Percentiles rank a stretch among this genome's conserved stretches.
phyloP scores from a whole-genome alignment of 1,140 invertebrate species.

The Coelopa frigida region DNA sequence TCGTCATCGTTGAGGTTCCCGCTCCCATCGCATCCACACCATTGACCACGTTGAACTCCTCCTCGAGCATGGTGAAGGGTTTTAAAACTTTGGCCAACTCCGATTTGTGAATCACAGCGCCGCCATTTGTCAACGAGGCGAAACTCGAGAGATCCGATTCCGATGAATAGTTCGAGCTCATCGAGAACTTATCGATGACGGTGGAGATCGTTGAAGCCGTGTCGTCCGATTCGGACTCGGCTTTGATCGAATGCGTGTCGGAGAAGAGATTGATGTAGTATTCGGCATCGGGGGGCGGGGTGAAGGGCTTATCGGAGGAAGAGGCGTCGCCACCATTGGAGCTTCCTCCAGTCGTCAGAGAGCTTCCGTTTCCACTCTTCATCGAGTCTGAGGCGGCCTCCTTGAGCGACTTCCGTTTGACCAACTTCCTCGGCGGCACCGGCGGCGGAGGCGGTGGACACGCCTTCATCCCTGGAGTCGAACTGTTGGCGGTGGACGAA shows the following conservation, averaged over 20 bases:
- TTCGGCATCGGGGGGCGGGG: slow-evolving; percentile 67
- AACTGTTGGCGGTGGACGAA: neutral
- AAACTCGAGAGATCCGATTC: slow-evolving; percentile 46
- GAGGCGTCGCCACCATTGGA: neutral
- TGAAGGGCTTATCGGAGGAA: slow-evolving; percentile 26
- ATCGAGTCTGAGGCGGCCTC: no score
- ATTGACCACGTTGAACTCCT: slow-evolving; percentile 50
- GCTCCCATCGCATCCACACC: slow-evolving; percentile 13
- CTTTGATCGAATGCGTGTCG: slow-evolving; percentile 50
- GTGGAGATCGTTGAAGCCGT: slow-evolving; percentile 82
- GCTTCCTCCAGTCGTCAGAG: no score
- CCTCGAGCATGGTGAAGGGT: slow-evolving; percentile 55
- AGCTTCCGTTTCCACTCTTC: no score
- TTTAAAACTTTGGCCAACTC: slow-evolving; percentile 62
- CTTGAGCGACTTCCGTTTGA: slow-evolving; percentile 28
- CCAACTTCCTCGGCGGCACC: slow-evolving; percentile 65
- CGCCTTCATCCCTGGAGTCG: slow-evolving; percentile 20
- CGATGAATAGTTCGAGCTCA: slow-evolving; percentile 48
- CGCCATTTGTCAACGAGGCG: slow-evolving; percentile 50
- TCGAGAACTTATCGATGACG: slow-evolving; percentile 67
- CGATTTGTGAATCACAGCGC: slow-evolving; percentile 43
- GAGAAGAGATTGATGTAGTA: slow-evolving; percentile 70
- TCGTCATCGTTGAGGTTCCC: no score
- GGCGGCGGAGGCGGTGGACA: slow-evolving; percentile 58
- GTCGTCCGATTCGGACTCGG: slow-evolving; percentile 76